A percentile compares a stretch with the other conserved stretches of the same genome.
Conservation (phyloP, 2,113 vertebrate species). For the Synodontis membranacea region DNA sequence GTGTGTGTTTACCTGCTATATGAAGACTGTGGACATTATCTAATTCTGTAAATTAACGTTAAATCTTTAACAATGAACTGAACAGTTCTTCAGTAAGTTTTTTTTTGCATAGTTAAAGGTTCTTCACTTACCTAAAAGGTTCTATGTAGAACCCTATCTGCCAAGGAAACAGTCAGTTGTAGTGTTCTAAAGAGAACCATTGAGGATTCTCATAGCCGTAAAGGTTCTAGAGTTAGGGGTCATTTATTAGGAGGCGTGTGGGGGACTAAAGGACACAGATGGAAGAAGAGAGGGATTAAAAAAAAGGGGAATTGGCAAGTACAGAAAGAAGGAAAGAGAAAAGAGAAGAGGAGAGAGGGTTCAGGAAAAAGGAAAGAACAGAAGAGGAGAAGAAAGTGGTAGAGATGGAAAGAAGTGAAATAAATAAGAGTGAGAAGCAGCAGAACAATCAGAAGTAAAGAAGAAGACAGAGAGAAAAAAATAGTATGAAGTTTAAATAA, state of each 20-base stretch:
- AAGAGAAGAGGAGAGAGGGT: conserved; percentile 62
- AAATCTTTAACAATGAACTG: neutral
- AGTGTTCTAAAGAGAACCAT: neutral
- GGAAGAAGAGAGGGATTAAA: conserved; percentile 42
- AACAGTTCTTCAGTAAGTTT: neutral
- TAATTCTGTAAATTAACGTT: neutral
- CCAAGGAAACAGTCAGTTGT: neutral
- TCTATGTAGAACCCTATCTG: neutral
- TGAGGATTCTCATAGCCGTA: neutral
- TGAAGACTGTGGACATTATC: neutral
- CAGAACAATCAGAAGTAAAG: neutral
- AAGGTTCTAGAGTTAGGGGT: neutral
- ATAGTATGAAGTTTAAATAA: neutral
- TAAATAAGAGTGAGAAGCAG: conserved; percentile 57
- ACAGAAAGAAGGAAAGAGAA: conserved; percentile 35
- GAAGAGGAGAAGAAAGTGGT: neutral
- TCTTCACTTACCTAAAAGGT: neutral
- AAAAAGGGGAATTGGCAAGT: neutral
- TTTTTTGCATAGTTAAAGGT: too few species aligned
- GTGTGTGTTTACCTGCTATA: neutral
- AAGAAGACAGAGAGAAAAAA: too few species aligned
- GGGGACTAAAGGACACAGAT: neutral
- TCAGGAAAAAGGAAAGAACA: neutral
- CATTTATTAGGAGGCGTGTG: neutral
- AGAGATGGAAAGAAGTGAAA: conserved; percentile 46